Evolutionary conservation across 1,140 invertebrate genomes (phyloP).

Genomic region (Vanessa atalanta): DNA sequence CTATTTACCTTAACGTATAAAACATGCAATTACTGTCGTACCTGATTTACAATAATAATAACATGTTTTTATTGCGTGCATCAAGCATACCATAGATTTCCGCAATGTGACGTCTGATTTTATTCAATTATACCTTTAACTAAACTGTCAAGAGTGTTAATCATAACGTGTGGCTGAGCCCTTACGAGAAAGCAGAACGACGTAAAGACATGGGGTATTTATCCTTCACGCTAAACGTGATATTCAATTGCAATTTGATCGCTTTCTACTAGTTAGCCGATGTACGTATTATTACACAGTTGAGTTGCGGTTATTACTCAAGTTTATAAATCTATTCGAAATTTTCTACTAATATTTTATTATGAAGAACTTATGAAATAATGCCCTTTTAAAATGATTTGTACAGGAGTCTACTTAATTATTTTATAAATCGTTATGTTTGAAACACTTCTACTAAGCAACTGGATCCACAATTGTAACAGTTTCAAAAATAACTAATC

Average conservation of each 20-base stretch:
- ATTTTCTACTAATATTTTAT: neutral
- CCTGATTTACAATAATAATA: conserved; percentile 1
- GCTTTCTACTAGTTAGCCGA: conserved; percentile 46
- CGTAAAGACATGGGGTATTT: conserved; percentile 43
- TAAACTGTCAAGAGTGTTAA: conserved; percentile 21
- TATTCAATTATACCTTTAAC: conserved; percentile 16
- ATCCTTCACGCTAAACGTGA: conserved; percentile 52
- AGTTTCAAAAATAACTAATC: no score
- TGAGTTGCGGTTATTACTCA: conserved; percentile 12
- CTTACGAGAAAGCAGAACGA: conserved; percentile 8
- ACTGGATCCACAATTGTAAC: no score
- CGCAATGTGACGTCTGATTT: conserved; percentile 2
- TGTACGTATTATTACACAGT: conserved; percentile 8
- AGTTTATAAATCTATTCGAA: neutral
- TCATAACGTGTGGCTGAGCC: conserved; percentile 6
- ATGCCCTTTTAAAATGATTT: no score
- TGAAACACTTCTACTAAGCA: no score
- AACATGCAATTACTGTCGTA: conserved; percentile 2
- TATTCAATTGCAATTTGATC: conserved; percentile 61
- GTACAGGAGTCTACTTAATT: no score
- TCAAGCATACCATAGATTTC: conserved; percentile 7
- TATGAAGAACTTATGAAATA: no score
- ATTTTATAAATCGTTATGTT: no score
- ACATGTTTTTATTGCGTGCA: conserved; percentile 8
- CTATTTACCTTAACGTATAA: neutral